Conservation (phyloP, 2,888 invertebrate species). For the Scrobipalpa atriplicella region DNA sequence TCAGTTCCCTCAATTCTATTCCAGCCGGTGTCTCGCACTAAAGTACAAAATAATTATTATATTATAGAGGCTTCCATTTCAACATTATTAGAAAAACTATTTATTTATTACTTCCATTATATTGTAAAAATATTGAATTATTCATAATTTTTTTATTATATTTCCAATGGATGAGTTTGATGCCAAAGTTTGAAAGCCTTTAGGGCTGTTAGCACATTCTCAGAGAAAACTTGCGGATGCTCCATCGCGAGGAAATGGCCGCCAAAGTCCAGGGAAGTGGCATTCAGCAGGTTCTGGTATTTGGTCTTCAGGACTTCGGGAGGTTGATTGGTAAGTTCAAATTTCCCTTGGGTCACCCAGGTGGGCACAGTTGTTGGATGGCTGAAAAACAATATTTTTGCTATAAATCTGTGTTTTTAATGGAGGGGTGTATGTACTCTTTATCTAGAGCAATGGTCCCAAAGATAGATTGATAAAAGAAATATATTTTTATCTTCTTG, state of each 20-base stretch:
- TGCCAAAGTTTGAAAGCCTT: background rate
- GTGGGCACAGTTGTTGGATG: slow-evolving; percentile 84
- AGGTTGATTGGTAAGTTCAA: slow-evolving; percentile 84
- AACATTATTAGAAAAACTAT: no score
- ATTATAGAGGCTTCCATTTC: no score
- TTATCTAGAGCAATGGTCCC: no score
- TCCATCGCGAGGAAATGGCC: slow-evolving; percentile 94
- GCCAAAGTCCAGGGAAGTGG: slow-evolving; percentile 82
- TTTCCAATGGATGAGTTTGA: background rate
- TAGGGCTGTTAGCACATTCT: background rate
- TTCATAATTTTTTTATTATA: background rate
- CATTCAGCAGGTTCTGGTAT: slow-evolving; percentile 85
- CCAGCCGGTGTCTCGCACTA: no score
- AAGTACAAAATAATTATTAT: no score
- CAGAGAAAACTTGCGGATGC: slow-evolving; percentile 82
- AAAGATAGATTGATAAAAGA: no score
- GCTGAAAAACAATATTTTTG: slow-evolving; percentile 56
- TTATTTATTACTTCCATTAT: no score
- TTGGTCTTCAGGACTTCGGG: slow-evolving; percentile 79
- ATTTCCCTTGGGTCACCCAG: slow-evolving; percentile 85
- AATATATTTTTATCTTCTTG: no score
- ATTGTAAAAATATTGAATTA: no score
- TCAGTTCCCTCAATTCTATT: no score
- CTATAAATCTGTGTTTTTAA: no score
- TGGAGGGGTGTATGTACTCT: no score